These are phyloP conservation scores for Torymus aiolomorphi DNA, from an alignment of 2,888 invertebrate genomes.

Conservation along the genomic window DNA sequence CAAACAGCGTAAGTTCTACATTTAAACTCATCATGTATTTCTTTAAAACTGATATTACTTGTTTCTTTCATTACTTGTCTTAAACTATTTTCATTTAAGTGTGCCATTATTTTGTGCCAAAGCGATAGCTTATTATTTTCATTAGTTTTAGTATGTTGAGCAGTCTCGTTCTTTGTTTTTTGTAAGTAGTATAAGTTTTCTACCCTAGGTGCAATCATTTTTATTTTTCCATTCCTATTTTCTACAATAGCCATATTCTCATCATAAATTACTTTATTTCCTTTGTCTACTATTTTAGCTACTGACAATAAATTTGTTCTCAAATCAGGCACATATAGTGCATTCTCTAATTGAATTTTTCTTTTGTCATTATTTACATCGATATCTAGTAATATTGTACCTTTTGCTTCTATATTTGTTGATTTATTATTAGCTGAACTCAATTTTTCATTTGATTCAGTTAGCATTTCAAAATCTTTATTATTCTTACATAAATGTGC, in stretches of 20 bases:
- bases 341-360: conserved; percentile 27
- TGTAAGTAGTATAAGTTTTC: no score
- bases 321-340: conserved; percentile 26
- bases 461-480: background rate
- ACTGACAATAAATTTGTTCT: no score
- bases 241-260: no score
- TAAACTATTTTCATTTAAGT: background rate
- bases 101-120: background rate
- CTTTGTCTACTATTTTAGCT: no score
- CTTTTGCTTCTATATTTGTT: conserved; percentile 18
- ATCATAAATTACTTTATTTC: no score
- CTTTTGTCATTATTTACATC: background rate
- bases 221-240: no score
- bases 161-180: background rate
- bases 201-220: no score
- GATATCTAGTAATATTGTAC: background rate
- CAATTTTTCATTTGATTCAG: background rate
- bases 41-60: no score
- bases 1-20: no score
- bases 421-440: conserved; percentile 7
- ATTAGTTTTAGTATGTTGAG: conserved; percentile 4
- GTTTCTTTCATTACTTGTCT: no score
- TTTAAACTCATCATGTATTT: no score
- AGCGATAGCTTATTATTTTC: background rate
- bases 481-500: conserved; percentile 8